phyloP scores from a whole-genome alignment of 1,140 invertebrate genomes.

The Schlechtendalia chinensis region DNA sequence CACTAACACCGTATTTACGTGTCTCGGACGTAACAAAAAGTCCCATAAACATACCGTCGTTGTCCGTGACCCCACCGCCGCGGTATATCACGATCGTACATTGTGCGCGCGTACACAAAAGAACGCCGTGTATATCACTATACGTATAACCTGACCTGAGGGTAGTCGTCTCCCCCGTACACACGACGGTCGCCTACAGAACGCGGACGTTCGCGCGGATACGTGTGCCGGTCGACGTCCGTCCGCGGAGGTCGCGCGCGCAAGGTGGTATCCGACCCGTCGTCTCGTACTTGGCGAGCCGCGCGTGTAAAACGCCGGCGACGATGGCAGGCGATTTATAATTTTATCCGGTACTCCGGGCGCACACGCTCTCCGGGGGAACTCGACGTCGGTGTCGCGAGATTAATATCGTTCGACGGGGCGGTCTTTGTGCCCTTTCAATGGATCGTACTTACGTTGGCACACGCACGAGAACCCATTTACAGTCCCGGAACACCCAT shows the following conservation, averaged over 20 bases:
- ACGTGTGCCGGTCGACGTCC: no score
- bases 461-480: background rate
- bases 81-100: background rate
- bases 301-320: background rate
- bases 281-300: no score
- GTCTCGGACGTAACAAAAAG: no score
- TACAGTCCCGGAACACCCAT: constrained; percentile 24
- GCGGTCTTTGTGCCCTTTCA: constrained; percentile 38
- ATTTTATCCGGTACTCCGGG: constrained; percentile 12
- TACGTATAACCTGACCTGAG: no score
- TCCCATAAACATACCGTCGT: background rate
- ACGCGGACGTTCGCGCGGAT: no score
- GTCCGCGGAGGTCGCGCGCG: no score
- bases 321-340: constrained; percentile 46
- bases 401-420: constrained; percentile 46
- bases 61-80: constrained; percentile 22
- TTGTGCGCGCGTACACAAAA: background rate
- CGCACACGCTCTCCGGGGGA: background rate
- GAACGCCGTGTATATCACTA: background rate
- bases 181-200: no score
- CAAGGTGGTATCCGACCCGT: no score
- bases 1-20: background rate
- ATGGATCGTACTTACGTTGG: background rate
- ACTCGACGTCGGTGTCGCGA: background rate
- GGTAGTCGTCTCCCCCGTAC: no score